Percentiles rank a stretch among this genome's conserved stretches.
Evolutionary conservation across 2,888 invertebrate species (phyloP).

Genomic region (Melieria omissa): DNA sequence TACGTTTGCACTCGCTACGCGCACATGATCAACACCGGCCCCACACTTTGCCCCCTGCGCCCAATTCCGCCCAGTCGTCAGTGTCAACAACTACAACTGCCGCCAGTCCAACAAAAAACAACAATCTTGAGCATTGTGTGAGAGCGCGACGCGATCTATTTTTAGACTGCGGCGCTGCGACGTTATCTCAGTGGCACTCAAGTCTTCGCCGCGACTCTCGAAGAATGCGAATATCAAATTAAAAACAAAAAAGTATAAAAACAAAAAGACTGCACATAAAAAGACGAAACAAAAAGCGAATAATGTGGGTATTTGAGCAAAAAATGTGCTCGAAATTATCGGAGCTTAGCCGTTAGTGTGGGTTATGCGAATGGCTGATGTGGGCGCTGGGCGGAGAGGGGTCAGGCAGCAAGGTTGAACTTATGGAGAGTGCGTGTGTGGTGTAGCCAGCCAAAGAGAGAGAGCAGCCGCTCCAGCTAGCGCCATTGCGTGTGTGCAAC

Average conservation of each 20-base stretch:
- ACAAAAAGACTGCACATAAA: background rate
- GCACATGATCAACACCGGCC: too few relatives aligned
- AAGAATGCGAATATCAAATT: slow-evolving; percentile 28
- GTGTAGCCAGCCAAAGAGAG: background rate
- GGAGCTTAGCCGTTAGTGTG: too few relatives aligned
- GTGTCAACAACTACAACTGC: too few relatives aligned
- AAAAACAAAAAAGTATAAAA: slow-evolving; percentile 19
- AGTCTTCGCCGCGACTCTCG: slow-evolving; percentile 3
- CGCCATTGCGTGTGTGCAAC: background rate
- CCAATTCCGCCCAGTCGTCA: too few relatives aligned
- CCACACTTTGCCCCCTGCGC: too few relatives aligned
- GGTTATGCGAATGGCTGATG: too few relatives aligned
- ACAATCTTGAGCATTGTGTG: background rate
- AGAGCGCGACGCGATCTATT: slow-evolving; percentile 18
- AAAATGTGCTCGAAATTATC: too few relatives aligned
- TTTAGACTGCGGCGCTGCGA: slow-evolving; percentile 18
- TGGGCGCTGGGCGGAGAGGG: too few relatives aligned
- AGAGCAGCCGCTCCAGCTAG: background rate
- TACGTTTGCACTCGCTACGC: too few relatives aligned
- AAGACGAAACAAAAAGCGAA: slow-evolving; percentile 2
- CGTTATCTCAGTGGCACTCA: background rate
- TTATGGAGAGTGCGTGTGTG: slow-evolving; percentile 11
- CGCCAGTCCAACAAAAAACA: too few relatives aligned
- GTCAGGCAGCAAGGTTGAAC: slow-evolving; percentile 22
- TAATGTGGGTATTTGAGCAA: background rate